Evolutionary conservation across 2,888 invertebrate genomes (phyloP).

Genomic region (Chironomus tentans): DNA sequence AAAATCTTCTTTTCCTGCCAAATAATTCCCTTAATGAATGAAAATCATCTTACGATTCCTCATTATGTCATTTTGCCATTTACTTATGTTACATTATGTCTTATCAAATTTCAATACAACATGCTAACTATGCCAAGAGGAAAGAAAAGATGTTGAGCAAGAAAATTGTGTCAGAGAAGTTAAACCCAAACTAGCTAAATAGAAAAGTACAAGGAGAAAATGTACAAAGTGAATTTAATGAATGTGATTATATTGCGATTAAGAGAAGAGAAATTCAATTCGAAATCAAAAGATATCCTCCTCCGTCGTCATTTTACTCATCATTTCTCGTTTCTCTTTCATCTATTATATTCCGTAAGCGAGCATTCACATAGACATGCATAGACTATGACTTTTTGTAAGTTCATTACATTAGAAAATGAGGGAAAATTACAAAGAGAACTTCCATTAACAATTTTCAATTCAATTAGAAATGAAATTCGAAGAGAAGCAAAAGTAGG

Average conservation of each 20-base stretch:
- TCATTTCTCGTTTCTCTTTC: no score
- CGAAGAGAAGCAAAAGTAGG: background rate
- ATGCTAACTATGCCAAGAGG: no score
- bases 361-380: background rate
- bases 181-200: background rate
- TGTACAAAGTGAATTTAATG: background rate
- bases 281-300: background rate
- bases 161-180: background rate
- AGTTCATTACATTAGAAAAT: background rate
- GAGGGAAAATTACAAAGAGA: background rate
- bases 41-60: no score
- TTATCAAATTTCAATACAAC: no score
- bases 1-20: no score
- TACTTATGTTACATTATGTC: no score
- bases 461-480: background rate
- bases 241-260: slow-evolving; percentile 10
- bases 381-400: background rate
- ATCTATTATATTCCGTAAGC: background rate
- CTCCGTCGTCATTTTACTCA: no score
- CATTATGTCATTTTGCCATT: no score
- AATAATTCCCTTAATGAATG: no score
- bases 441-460: background rate
- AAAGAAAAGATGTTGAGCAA: no score
- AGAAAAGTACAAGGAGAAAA: background rate
- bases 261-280: background rate